A percentile compares a stretch with the other conserved stretches of the same genome.
Evolutionary conservation across 2,797 vertebrate species (phyloP).

Genomic region (Zenarchopterus dispar): DNA sequence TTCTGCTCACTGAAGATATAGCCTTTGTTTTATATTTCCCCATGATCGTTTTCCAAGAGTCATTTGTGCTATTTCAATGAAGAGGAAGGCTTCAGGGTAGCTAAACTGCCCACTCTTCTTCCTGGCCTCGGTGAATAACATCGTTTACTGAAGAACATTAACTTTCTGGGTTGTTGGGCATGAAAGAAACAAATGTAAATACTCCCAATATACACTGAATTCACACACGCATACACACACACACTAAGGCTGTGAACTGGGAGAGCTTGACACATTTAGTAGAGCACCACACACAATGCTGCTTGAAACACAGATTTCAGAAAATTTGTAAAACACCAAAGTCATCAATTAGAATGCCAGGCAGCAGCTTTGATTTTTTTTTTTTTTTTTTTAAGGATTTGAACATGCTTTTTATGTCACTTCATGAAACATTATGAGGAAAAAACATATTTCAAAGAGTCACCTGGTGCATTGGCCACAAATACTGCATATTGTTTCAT

Average conservation of each 20-base stretch:
- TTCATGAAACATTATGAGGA: too few relatives aligned
- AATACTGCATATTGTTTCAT: too few relatives aligned
- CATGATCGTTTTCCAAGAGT: constrained; percentile 49
- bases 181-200: constrained; percentile 39
- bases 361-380: too few relatives aligned
- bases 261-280: constrained; percentile 11
- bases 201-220: constrained; percentile 3
- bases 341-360: too few relatives aligned
- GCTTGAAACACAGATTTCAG: constrained; percentile 30
- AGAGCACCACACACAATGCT: background rate
- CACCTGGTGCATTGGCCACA: too few relatives aligned
- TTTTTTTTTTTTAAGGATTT: too few relatives aligned
- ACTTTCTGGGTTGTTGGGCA: constrained; percentile 57
- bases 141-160: constrained; percentile 46
- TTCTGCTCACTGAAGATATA: constrained; percentile 38
- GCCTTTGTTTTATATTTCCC: constrained; percentile 56
- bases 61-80: constrained; percentile 50
- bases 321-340: constrained; percentile 18
- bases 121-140: too few relatives aligned
- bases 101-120: constrained; percentile 43
- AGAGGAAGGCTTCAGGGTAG: constrained; percentile 46
- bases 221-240: background rate
- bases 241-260: too few relatives aligned
- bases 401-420: too few relatives aligned
- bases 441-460: too few relatives aligned